phyloP scores from a whole-genome alignment of 2,113 vertebrate genomes.

The Mastomys coucha region DNA sequence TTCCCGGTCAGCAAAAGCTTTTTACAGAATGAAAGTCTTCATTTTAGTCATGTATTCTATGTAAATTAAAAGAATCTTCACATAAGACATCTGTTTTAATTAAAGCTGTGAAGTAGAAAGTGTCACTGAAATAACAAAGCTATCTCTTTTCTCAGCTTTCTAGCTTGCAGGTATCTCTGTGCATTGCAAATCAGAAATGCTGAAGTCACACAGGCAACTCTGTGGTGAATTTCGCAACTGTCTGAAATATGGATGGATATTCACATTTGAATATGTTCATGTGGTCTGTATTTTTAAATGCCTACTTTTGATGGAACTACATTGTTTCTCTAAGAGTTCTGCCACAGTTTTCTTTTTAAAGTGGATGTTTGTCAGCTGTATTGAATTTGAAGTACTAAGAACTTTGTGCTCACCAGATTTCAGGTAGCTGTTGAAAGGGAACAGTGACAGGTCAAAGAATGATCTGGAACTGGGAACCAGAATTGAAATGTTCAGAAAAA shows the following conservation, averaged over 20 bases:
- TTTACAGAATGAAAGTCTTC: conserved; percentile 42
- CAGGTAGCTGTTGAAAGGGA: background rate
- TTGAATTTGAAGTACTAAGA: background rate
- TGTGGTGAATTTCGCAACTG: background rate
- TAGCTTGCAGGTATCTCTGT: background rate
- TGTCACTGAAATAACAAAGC: conserved; percentile 66
- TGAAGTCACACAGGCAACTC: background rate
- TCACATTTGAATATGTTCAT: background rate
- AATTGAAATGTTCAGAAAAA: background rate
- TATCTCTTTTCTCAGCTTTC: conserved; percentile 67
- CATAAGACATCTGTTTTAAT: conserved; percentile 72
- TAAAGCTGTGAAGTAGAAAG: conserved; percentile 62
- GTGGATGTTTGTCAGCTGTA: background rate
- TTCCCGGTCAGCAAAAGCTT: conserved; percentile 57
- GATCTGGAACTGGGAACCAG: background rate
- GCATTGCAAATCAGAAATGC: conserved; percentile 61
- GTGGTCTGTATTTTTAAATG: background rate
- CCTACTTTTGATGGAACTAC: background rate
- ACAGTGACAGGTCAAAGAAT: background rate
- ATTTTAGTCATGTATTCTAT: conserved; percentile 17
- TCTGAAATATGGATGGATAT: background rate
- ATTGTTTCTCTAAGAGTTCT: conserved; percentile 2
- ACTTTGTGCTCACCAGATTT: background rate
- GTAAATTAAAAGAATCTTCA: conserved; percentile 67
- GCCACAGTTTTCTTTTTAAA: background rate